These are phyloP conservation scores for Drosophila formosana DNA, from an alignment of 2,888 invertebrate genomes.

Conservation along the genomic window DNA sequence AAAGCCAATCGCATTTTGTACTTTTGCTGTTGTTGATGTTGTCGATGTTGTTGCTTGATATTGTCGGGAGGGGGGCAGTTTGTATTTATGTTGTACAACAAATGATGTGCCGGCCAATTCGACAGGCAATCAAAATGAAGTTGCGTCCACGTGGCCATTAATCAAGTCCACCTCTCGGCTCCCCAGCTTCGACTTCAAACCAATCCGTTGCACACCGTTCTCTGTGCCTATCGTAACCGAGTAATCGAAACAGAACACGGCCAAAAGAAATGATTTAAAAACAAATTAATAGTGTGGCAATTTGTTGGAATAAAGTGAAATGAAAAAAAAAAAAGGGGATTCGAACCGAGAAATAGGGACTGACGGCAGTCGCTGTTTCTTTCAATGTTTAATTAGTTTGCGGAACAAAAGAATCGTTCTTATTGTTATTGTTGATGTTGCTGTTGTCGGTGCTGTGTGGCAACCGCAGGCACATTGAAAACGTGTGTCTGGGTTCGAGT, in stretches of 20 bases:
- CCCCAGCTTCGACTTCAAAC: background rate
- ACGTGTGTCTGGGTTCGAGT: constrained; percentile 54
- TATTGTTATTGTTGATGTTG: constrained; percentile 21
- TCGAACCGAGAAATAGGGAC: background rate
- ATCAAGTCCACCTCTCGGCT: constrained; percentile 45
- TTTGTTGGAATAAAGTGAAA: constrained; percentile 12
- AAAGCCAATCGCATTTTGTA: constrained; percentile 67
- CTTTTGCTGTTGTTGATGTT: constrained; percentile 23
- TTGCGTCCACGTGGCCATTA: constrained; percentile 73
- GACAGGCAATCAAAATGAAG: constrained; percentile 80
- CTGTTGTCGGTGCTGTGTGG: constrained; percentile 22
- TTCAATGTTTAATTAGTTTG: constrained; percentile 76
- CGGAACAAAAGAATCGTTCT: constrained; percentile 51
- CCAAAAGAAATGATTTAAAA: constrained; percentile 70
- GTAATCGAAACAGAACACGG: constrained; percentile 4
- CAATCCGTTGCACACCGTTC: constrained; percentile 25
- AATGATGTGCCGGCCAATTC: constrained; percentile 76
- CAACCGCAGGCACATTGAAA: constrained; percentile 49
- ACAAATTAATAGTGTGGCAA: constrained; percentile 70
- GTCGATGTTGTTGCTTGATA: constrained; percentile 50
- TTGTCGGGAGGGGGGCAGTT: constrained; percentile 41
- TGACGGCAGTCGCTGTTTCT: constrained; percentile 27
- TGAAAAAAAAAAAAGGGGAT: background rate
- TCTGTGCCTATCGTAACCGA: constrained; percentile 1
- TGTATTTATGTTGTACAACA: constrained; percentile 60